A percentile compares a stretch with the other conserved stretches of the same genome.
These are phyloP conservation scores for Aphelocoma coerulescens DNA, from an alignment of 2,113 vertebrate genomes.

Conservation along the genomic window DNA sequence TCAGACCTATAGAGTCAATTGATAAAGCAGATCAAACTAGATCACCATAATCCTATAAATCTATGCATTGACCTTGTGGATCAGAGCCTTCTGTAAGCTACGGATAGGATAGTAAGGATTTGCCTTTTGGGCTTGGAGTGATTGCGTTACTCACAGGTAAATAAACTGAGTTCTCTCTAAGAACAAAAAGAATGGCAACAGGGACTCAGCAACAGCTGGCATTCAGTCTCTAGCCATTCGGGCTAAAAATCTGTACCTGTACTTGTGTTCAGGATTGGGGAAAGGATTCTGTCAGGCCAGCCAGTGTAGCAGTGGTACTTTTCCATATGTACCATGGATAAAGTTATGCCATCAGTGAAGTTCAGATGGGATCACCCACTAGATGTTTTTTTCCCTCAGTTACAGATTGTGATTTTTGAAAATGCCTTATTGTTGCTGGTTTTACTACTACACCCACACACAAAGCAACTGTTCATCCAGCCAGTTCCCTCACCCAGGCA, in stretches of 20 bases:
- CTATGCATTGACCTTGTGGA: not conserved
- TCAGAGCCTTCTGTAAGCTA: not conserved
- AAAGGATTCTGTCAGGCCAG: not conserved
- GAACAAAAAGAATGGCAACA: not conserved
- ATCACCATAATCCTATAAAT: constrained; percentile 10
- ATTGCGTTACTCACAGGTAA: constrained; percentile 38
- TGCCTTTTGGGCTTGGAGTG: not conserved
- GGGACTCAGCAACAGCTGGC: not conserved
- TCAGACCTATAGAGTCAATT: not conserved
- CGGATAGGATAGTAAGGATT: constrained; percentile 35
- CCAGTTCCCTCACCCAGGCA: not conserved
- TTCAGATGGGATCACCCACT: not conserved
- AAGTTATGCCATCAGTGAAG: not conserved
- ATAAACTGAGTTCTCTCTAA: not conserved
- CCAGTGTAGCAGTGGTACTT: not conserved
- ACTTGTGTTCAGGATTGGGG: not conserved
- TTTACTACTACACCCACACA: not conserved
- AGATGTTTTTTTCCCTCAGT: not conserved
- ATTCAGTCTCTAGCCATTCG: not conserved
- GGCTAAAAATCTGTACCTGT: not conserved
- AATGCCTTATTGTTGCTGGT: not conserved
- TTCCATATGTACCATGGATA: not conserved
- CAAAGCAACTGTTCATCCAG: not conserved
- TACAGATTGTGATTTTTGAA: not conserved
- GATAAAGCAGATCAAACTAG: not conserved